These are phyloP conservation scores for Sesia apiformis DNA, from an alignment of 2,888 invertebrate species.

Conservation along the genomic window DNA sequence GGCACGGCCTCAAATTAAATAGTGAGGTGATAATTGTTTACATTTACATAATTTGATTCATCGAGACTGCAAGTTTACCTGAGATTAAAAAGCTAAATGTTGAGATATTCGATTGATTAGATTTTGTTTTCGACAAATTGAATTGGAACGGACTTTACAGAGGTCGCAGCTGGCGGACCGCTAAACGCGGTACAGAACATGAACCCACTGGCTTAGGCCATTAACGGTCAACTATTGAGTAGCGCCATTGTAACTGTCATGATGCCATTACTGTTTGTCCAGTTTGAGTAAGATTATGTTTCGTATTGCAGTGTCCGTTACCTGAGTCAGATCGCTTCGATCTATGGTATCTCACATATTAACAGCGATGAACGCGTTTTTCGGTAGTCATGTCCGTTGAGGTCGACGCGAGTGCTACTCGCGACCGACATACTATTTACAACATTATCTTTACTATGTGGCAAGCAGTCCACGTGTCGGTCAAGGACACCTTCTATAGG, in stretches of 20 bases:
- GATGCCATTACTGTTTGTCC: neutral
- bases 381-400: neutral
- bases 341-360: neutral
- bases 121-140: too few relatives aligned
- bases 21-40: too few relatives aligned
- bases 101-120: too few relatives aligned
- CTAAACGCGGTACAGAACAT: too few relatives aligned
- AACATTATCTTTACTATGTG: neutral
- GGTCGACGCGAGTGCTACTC: neutral
- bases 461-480: neutral
- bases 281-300: neutral
- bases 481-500: constrained; percentile 24
- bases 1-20: too few relatives aligned
- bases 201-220: neutral
- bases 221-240: neutral
- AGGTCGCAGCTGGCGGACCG: too few relatives aligned
- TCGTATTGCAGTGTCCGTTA: neutral
- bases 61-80: too few relatives aligned
- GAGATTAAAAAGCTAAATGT: too few relatives aligned
- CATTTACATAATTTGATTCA: too few relatives aligned
- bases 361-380: neutral
- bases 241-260: neutral
- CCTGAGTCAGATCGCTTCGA: neutral
- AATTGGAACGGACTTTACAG: too few relatives aligned
- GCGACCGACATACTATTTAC: neutral